Evolutionary conservation across 2,888 invertebrate genomes (phyloP).

Genomic region (Octodonta nipae): DNA sequence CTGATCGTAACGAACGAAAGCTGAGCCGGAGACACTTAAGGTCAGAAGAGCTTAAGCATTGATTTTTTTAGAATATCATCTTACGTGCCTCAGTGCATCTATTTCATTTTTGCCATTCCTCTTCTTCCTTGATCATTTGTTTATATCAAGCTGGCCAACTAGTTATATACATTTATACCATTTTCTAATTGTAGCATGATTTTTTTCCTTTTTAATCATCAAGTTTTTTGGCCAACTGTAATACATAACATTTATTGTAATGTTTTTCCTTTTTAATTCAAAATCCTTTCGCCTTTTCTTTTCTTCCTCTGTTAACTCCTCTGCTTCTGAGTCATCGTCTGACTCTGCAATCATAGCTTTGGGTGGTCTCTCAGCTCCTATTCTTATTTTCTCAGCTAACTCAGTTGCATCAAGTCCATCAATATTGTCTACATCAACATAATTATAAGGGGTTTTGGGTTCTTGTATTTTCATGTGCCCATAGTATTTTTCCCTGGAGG

Average conservation of each 20-base stretch:
- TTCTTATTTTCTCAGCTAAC: slow-evolving; percentile 54
- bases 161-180: too few species aligned
- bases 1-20: too few species aligned
- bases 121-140: too few species aligned
- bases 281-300: slow-evolving; percentile 62
- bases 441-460: slow-evolving; percentile 87
- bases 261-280: slow-evolving; percentile 87
- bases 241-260: slow-evolving; percentile 93
- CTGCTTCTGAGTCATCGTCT: slow-evolving; percentile 26
- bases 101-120: too few species aligned
- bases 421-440: slow-evolving; percentile 42
- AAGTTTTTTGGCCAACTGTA: slow-evolving; percentile 82
- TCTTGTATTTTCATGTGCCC: slow-evolving; percentile 98
- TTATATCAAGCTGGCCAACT: too few species aligned
- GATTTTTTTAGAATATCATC: too few species aligned
- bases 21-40: too few species aligned
- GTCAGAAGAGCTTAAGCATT: too few species aligned
- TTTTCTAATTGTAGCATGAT: slow-evolving; percentile 39
- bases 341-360: slow-evolving; percentile 35
- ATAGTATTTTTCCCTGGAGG: slow-evolving; percentile 96
- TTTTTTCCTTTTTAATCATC: slow-evolving; percentile 79
- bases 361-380: slow-evolving; percentile 35
- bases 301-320: slow-evolving; percentile 40
- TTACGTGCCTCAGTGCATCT: too few species aligned
- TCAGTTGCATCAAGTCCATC: slow-evolving; percentile 56